phyloP scores from a whole-genome alignment of 2,113 vertebrate genomes.

The Myrmecophaga tridactyla region DNA sequence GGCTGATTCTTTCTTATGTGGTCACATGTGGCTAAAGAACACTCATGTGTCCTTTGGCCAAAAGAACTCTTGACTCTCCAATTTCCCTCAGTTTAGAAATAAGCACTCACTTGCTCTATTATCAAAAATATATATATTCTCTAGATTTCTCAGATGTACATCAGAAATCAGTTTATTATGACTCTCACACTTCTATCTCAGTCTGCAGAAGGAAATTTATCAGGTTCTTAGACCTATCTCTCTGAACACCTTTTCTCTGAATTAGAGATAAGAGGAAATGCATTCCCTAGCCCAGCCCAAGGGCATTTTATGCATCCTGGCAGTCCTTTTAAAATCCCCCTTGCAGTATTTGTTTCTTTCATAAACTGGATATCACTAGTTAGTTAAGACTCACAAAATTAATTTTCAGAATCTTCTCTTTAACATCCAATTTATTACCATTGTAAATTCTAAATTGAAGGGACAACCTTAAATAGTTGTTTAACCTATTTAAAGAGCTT shows the following conservation, averaged over 20 bases:
- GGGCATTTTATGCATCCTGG: neutral
- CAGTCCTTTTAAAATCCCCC: neutral
- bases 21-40: neutral
- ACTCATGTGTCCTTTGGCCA: neutral
- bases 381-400: neutral
- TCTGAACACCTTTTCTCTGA: neutral
- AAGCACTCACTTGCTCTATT: neutral
- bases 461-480: neutral
- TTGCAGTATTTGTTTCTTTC: neutral
- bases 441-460: neutral
- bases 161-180: neutral
- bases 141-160: neutral
- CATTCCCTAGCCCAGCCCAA: neutral
- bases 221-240: neutral
- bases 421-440: neutral
- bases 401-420: neutral
- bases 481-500: no score
- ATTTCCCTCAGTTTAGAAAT: neutral
- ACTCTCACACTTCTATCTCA: accelerated
- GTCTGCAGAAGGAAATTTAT: neutral
- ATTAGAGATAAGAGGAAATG: neutral
- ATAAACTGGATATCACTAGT: neutral
- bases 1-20: neutral
- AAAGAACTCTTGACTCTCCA: neutral
- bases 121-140: neutral